Evolutionary conservation across 2,113 vertebrate species (phyloP).

Genomic region (Sciurus niger): DNA sequence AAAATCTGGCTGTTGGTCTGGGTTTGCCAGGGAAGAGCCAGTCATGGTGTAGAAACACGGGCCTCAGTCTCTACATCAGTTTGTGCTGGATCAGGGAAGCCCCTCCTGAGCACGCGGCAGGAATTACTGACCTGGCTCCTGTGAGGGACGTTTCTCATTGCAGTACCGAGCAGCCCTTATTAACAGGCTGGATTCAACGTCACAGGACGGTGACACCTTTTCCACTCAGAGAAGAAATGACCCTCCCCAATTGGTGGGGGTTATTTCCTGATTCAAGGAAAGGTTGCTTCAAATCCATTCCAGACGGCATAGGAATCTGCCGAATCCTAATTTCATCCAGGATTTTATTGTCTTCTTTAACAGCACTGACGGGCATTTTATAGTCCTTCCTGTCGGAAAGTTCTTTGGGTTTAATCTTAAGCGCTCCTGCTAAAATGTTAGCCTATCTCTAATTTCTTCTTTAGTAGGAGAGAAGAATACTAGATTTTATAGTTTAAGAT

Average conservation of each 20-base stretch:
- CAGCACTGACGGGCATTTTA: neutral
- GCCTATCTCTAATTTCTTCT: neutral
- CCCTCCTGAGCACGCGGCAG: neutral
- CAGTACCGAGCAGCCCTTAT: neutral
- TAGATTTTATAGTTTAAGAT: neutral
- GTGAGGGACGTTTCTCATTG: fast-evolving
- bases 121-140: fast-evolving
- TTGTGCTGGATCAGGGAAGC: neutral
- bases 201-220: neutral
- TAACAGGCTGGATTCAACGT: neutral
- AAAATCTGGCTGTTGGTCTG: neutral
- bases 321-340: neutral
- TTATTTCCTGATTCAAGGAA: neutral
- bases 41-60: neutral
- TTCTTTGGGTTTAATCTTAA: constrained; percentile 8
- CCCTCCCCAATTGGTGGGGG: neutral
- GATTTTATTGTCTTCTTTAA: neutral
- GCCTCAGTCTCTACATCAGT: neutral
- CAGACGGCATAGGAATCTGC: neutral
- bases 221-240: neutral
- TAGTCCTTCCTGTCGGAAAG: neutral
- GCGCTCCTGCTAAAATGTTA: neutral
- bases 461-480: neutral
- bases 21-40: neutral
- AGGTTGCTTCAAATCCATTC: neutral